Conservation (phyloP, 2,113 vertebrate species). For the Butorides virescens region DNA sequence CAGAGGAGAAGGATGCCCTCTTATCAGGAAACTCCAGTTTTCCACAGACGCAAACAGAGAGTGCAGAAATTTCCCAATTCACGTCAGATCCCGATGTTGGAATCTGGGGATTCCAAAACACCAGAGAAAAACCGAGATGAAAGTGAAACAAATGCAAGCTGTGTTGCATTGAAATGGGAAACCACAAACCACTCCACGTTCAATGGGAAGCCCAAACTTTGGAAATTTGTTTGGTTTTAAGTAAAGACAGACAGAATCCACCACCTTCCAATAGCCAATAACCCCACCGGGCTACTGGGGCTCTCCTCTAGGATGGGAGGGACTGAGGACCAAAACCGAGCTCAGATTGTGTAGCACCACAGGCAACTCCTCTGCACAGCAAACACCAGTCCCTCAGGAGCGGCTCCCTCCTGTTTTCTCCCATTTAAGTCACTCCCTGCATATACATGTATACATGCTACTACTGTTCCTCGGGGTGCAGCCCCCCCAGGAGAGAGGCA, state of each 20-base stretch:
- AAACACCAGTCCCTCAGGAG: neutral
- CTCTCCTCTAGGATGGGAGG: neutral
- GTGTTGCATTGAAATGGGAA: neutral
- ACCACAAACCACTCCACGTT: neutral
- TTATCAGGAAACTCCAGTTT: neutral
- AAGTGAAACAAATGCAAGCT: slow-evolving; percentile 7
- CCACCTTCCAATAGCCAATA: neutral
- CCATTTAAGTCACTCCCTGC: neutral
- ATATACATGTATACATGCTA: neutral
- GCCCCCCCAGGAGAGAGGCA: neutral
- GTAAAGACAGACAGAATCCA: neutral
- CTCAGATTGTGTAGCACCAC: neutral
- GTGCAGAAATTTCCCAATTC: neutral
- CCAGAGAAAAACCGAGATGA: neutral
- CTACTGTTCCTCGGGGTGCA: neutral
- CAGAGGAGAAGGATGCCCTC: neutral
- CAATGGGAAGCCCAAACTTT: neutral
- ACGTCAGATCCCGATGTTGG: neutral
- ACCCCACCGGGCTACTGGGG: fast-evolving
- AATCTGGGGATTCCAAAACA: neutral
- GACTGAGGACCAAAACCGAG: neutral
- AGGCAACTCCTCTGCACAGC: neutral
- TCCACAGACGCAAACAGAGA: neutral
- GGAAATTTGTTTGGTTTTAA: neutral
- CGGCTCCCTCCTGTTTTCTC: neutral